These are phyloP conservation scores for Cliona cf. orientalis DNA, from an alignment of 37 sponge, comb jelly and placozoan species.

Conservation along the genomic window DNA sequence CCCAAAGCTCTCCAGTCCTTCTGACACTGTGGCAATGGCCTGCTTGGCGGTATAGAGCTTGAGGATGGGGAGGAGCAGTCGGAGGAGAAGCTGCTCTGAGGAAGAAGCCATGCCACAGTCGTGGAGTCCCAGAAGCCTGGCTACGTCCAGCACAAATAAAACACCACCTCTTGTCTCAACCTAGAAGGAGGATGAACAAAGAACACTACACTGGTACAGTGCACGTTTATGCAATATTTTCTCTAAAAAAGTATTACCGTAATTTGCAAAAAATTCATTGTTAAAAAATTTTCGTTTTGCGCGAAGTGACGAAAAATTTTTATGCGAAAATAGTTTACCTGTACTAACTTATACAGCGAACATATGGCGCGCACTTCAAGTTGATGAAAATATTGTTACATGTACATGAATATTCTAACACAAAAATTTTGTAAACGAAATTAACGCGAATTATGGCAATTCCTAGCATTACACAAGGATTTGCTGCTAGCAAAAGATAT, in stretches of 20 bases:
- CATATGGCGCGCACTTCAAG: too few species aligned
- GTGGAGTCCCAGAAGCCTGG: conserved; percentile 63
- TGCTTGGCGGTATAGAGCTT: conserved; percentile 97
- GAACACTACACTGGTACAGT: too few species aligned
- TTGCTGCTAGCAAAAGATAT: not conserved
- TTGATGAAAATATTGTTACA: not conserved
- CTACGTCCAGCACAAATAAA: conserved; percentile 61
- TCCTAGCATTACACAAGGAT: too few species aligned
- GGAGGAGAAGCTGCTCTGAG: conserved; percentile 45
- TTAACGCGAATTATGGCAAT: too few species aligned
- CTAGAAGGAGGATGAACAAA: conserved; percentile 15
- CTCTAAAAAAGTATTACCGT: too few species aligned
- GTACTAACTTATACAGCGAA: too few species aligned
- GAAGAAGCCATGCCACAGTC: conserved; percentile 55
- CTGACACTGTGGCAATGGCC: conserved; percentile 79
- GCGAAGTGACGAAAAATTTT: too few species aligned
- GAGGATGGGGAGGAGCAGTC: conserved; percentile 78
- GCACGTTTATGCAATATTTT: too few species aligned
- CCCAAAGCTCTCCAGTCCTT: conserved; percentile 95
- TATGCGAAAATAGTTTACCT: too few species aligned
- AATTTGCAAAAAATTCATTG: too few species aligned
- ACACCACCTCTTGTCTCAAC: conserved; percentile 64
- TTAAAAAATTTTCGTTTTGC: too few species aligned
- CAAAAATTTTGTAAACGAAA: not conserved
- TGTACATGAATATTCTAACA: not conserved